A percentile compares a stretch with the other conserved stretches of the same genome.
Evolutionary conservation across 2,113 vertebrate species (phyloP).

Genomic region (Myiopsitta monachus): DNA sequence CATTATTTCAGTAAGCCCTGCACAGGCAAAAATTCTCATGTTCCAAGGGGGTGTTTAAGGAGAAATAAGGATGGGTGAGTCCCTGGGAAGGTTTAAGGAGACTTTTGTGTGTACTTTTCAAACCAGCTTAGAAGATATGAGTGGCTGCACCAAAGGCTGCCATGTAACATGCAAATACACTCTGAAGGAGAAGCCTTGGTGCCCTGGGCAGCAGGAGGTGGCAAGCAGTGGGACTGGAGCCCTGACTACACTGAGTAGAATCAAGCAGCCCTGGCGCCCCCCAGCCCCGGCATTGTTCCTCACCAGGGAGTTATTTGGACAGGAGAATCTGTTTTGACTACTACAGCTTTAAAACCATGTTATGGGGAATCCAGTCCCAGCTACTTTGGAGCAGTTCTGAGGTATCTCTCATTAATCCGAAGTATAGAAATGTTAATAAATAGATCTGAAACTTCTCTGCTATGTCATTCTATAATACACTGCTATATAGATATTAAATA

Average conservation of each 20-base stretch:
- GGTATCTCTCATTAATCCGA: conserved; percentile 67
- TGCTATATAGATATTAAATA: conserved; percentile 45
- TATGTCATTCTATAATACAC: conserved; percentile 48
- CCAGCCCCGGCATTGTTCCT: neutral
- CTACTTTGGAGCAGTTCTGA: conserved; percentile 68
- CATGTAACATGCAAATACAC: accelerated
- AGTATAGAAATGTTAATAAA: conserved; percentile 62
- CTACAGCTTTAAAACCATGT: neutral
- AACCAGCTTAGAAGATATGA: neutral
- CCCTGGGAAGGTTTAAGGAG: neutral
- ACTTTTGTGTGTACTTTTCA: conserved; percentile 5
- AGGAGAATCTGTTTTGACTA: neutral
- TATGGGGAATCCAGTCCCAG: conserved; percentile 53
- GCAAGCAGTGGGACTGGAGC: neutral
- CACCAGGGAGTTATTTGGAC: neutral
- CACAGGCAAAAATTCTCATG: neutral
- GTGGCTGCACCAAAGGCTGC: neutral
- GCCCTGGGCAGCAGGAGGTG: neutral
- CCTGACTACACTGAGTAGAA: neutral
- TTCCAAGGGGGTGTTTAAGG: neutral
- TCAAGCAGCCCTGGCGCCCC: neutral
- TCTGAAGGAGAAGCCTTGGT: neutral
- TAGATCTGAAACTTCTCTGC: conserved; percentile 51
- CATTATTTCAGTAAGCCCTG: neutral
- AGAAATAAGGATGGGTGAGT: neutral